Conservation (phyloP, 2,797 vertebrate species). For the Pteropus rufus region DNA sequence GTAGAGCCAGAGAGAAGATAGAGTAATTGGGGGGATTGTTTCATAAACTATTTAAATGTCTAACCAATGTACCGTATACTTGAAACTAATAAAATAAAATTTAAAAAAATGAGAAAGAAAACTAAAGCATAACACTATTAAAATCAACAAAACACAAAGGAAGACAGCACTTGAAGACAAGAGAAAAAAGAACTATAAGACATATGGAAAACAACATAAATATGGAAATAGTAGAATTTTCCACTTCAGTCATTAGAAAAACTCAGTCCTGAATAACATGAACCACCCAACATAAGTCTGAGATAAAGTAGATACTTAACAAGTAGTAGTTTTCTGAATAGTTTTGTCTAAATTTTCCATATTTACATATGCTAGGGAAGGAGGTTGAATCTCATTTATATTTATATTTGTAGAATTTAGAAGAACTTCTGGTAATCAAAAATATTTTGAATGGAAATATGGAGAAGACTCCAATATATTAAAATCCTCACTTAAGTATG, state of each 20-base stretch:
- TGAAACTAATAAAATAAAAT: neutral
- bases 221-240: neutral
- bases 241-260: neutral
- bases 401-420: neutral
- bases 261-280: too few species aligned
- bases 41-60: too few species aligned
- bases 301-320: neutral
- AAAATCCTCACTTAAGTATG: neutral
- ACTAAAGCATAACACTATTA: neutral
- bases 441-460: neutral
- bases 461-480: neutral
- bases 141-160: neutral
- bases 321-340: neutral
- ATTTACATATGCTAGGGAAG: neutral
- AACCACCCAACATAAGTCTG: neutral
- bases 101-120: neutral
- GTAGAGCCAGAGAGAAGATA: too few species aligned
- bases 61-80: too few species aligned
- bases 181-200: neutral
- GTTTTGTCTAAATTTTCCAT: neutral
- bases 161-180: neutral
- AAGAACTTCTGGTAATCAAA: neutral
- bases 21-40: too few species aligned
- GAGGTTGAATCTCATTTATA: neutral
- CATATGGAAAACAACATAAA: neutral